phyloP scores from a whole-genome alignment of 2,113 vertebrate species.

The Thomomys bottae region DNA sequence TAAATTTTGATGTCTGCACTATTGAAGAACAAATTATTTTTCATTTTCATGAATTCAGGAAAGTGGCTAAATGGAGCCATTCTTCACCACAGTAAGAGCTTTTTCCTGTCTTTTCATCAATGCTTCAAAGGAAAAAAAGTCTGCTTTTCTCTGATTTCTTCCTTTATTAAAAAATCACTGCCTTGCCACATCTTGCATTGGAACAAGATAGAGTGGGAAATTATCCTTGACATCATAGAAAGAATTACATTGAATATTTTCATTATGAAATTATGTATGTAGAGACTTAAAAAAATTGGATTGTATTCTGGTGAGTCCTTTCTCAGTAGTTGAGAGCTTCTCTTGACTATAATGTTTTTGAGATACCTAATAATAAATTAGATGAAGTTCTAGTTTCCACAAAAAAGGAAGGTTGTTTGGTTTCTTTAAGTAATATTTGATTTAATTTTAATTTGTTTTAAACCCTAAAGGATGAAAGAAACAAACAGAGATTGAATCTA shows the following conservation, averaged over 20 bases:
- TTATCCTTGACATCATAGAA: neutral
- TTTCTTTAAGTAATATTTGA: conserved; percentile 27
- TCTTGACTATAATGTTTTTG: conserved; percentile 59
- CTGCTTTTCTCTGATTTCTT: conserved; percentile 66
- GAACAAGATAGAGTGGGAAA: neutral
- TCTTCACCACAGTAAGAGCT: conserved; percentile 46
- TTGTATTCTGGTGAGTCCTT: conserved; percentile 32
- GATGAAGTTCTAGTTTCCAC: conserved; percentile 49
- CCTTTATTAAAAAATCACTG: conserved; percentile 75
- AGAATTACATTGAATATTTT: neutral
- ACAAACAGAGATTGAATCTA: neutral
- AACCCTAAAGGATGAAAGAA: neutral
- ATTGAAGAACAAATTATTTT: conserved; percentile 5
- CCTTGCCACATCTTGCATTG: conserved; percentile 47
- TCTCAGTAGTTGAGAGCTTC: conserved; percentile 62
- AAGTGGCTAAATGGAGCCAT: conserved; percentile 56
- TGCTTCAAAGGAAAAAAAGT: conserved; percentile 66
- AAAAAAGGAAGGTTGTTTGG: neutral
- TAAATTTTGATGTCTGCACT: neutral
- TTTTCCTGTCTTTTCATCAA: conserved; percentile 77
- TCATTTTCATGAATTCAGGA: neutral
- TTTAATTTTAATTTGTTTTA: conserved; percentile 6
- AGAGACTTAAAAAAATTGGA: neutral
- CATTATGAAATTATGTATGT: conserved; percentile 2
- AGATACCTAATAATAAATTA: conserved; percentile 57